Percentiles rank a stretch among this genome's conserved stretches.
phyloP scores from a whole-genome alignment of 2,888 invertebrate genomes.

The Hypomecis atomaria region DNA sequence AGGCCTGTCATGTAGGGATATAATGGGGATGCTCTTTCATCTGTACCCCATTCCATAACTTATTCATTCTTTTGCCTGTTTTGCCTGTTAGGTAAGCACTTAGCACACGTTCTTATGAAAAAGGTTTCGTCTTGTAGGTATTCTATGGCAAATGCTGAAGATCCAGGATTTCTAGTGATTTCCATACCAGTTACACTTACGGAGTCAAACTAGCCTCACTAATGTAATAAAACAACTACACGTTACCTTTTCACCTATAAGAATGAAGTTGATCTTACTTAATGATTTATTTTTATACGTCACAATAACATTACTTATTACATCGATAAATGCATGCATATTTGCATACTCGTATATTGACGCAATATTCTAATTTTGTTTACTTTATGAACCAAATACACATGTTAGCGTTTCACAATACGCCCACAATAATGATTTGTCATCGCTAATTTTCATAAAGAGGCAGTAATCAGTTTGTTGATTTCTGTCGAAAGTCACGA shows the following conservation, averaged over 20 bases:
- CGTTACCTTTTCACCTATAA: too few species aligned
- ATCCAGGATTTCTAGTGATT: too few species aligned
- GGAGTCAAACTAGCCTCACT: too few species aligned
- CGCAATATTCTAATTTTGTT: constrained; percentile 10
- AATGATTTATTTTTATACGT: too few species aligned
- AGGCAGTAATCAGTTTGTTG: constrained; percentile 17
- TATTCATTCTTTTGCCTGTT: background rate
- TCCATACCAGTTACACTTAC: too few species aligned
- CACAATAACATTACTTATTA: too few species aligned
- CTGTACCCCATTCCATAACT: background rate
- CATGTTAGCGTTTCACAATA: constrained; percentile 19
- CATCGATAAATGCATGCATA: background rate
- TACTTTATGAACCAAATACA: constrained; percentile 9
- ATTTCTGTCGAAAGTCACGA: constrained; percentile 22
- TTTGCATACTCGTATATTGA: constrained; percentile 9
- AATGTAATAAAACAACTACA: too few species aligned
- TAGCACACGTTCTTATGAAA: too few species aligned
- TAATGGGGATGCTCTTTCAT: background rate
- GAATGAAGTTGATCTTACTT: too few species aligned
- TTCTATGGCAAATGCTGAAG: too few species aligned
- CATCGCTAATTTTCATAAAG: constrained; percentile 24
- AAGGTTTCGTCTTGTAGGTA: too few species aligned
- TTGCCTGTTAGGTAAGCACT: background rate
- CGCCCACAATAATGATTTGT: constrained; percentile 25
- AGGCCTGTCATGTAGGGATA: background rate